phyloP scores from a whole-genome alignment of 1,140 invertebrate genomes.

The Bombyx mandarina region DNA sequence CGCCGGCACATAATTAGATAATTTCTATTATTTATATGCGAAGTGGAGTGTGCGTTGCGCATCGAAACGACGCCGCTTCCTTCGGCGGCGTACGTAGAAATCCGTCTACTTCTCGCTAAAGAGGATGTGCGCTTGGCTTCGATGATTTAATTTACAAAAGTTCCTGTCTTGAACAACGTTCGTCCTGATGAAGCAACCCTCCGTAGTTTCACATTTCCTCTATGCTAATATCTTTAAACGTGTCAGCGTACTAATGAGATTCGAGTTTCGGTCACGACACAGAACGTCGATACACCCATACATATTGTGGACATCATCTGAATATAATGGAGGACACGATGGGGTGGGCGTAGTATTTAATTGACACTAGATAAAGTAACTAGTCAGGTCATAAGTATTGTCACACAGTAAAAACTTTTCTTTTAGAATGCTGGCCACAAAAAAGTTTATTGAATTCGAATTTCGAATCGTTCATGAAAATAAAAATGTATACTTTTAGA shows the following conservation, averaged over 20 bases:
- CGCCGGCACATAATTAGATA: constrained; percentile 61
- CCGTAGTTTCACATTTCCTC: constrained; percentile 39
- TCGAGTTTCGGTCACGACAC: constrained; percentile 21
- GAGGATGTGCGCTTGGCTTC: constrained; percentile 45
- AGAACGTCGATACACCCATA: constrained; percentile 6
- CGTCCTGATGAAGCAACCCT: constrained; percentile 42
- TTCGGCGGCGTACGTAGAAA: constrained; percentile 51
- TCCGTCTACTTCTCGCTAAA: constrained; percentile 47
- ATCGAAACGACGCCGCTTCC: constrained; percentile 54
- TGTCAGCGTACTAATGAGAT: constrained; percentile 51
- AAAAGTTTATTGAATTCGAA: no score
- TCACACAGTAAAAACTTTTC: no score
- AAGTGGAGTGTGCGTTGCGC: constrained; percentile 34
- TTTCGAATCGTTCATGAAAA: no score
- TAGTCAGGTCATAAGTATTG: no score
- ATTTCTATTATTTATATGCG: constrained; percentile 70
- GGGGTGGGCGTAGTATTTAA: background rate
- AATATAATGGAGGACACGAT: constrained; percentile 12
- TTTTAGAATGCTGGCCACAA: no score
- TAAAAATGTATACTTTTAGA: no score
- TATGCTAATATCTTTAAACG: constrained; percentile 47
- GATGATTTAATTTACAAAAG: constrained; percentile 56
- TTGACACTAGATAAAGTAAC: background rate
- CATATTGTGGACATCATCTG: constrained; percentile 3
- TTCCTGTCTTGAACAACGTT: constrained; percentile 43